Percentiles rank a stretch among this genome's conserved stretches.
These are phyloP conservation scores for Catostylus mosaicus DNA, from an alignment of 30 jellyfish, hydroid and myxozoan genomes.

Conservation along the genomic window DNA sequence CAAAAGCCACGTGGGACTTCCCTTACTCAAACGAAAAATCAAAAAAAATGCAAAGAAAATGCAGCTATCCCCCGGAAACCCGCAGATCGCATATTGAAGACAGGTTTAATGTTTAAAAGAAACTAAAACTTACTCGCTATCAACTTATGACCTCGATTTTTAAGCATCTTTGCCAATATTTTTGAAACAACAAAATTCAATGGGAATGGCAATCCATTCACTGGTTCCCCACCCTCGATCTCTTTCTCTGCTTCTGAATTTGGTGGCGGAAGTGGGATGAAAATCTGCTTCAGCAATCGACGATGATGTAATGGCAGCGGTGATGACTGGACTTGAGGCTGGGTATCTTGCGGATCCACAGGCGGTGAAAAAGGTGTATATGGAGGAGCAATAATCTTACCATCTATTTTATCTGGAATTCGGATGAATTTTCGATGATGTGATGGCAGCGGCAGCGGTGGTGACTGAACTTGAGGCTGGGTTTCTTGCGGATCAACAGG, in stretches of 20 bases:
- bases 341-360: background rate
- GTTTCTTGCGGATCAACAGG: constrained; percentile 11
- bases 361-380: constrained; percentile 43
- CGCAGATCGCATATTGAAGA: background rate
- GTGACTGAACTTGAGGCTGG: background rate
- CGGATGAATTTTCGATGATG: no score
- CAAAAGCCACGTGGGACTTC: constrained; percentile 34
- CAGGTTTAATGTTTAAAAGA: no score
- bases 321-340: background rate
- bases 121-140: background rate
- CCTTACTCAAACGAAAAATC: constrained; percentile 14
- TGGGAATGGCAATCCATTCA: constrained; percentile 84
- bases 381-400: no score
- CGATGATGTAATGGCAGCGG: constrained; percentile 19
- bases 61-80: constrained; percentile 41
- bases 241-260: constrained; percentile 85
- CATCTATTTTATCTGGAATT: no score
- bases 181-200: constrained; percentile 67
- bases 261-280: constrained; percentile 92
- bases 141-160: constrained; percentile 26
- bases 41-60: constrained; percentile 26
- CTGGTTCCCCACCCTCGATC: constrained; percentile 79
- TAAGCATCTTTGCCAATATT: constrained; percentile 57
- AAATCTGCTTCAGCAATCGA: constrained; percentile 70
- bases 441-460: background rate